These are phyloP conservation scores for Ellobium chinense DNA, from an alignment of 2,888 invertebrate species.

Conservation along the genomic window DNA sequence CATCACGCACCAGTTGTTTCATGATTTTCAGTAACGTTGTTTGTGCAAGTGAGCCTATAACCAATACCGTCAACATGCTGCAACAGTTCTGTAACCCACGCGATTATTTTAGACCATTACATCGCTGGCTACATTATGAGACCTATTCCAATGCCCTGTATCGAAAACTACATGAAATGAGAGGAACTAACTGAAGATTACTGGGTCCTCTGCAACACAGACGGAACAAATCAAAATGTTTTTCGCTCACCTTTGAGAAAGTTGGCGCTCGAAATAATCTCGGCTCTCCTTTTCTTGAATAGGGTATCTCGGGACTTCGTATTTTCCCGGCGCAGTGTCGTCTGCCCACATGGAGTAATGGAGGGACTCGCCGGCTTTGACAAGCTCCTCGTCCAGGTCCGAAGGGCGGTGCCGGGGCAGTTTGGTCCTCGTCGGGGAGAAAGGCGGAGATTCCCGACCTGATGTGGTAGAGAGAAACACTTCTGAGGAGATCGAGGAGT, in stretches of 20 bases:
- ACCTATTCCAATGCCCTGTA: no score
- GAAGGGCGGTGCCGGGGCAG: constrained; percentile 65
- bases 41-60: no score
- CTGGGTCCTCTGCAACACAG: neutral
- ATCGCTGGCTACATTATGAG: no score
- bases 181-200: no score
- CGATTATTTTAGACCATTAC: no score
- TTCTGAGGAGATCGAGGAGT: neutral
- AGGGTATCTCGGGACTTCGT: constrained; percentile 98
- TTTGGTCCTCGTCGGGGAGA: constrained; percentile 62
- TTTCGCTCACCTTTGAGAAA: constrained; percentile 47
- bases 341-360: constrained; percentile 26
- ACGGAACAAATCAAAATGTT: neutral
- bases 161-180: no score
- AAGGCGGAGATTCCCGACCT: constrained; percentile 56
- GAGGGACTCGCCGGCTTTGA: constrained; percentile 53
- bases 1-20: no score
- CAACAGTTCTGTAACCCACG: no score
- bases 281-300: constrained; percentile 84
- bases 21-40: no score
- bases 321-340: constrained; percentile 95
- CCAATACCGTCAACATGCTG: no score
- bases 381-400: constrained; percentile 67
- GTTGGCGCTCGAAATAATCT: constrained; percentile 69
- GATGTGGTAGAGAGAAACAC: constrained; percentile 15